Conservation (phyloP, 2,888 invertebrate genomes). For the Lydus trimaculatus region DNA sequence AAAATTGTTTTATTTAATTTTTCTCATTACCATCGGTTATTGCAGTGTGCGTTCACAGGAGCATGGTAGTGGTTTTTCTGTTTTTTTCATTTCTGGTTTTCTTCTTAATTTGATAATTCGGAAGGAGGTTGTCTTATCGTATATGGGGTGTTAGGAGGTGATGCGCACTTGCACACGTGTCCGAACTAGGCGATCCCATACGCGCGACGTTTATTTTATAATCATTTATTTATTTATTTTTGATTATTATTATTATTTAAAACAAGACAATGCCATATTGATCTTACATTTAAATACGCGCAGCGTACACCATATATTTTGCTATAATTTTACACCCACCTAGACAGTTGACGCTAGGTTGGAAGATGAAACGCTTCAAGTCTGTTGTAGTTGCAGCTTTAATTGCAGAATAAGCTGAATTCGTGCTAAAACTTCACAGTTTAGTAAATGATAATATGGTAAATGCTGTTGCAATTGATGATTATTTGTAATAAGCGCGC, state of each 20-base stretch:
- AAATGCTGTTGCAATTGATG: background rate
- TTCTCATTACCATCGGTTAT: constrained; percentile 2
- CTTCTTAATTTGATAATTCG: background rate
- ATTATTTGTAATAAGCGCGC: constrained; percentile 23
- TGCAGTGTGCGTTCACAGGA: constrained; percentile 56
- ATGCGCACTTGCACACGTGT: constrained; percentile 45
- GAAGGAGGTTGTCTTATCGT: constrained; percentile 21
- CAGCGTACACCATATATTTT: constrained; percentile 4
- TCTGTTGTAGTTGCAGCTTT: too few relatives aligned
- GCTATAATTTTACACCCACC: too few relatives aligned
- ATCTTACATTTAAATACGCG: constrained; percentile 15
- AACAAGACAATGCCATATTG: constrained; percentile 31
- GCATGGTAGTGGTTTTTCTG: constrained; percentile 48
- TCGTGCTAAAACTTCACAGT: background rate
- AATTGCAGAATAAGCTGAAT: background rate
- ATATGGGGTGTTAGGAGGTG: constrained; percentile 36
- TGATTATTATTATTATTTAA: constrained; percentile 23
- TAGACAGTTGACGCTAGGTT: too few relatives aligned
- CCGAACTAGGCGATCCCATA: constrained; percentile 59
- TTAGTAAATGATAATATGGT: background rate
- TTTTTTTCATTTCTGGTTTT: background rate
- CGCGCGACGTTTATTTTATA: constrained; percentile 42
- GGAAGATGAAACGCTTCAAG: too few relatives aligned
- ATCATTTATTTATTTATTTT: constrained; percentile 22
- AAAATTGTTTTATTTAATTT: background rate